These are phyloP conservation scores for Cabera pusaria DNA, from an alignment of 2,888 invertebrate species.

Conservation along the genomic window DNA sequence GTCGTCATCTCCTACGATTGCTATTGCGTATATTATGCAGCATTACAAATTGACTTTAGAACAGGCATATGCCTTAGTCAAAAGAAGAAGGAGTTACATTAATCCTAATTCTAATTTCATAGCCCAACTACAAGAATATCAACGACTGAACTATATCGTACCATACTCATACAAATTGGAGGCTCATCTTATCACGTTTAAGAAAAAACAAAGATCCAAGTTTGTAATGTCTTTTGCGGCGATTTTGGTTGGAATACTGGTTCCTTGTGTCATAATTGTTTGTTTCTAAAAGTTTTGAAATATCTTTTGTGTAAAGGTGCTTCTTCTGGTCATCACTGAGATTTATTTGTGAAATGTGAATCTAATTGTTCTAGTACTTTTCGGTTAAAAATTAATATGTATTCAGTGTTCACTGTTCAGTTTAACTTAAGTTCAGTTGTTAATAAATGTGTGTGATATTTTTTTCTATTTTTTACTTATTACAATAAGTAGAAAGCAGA, in stretches of 20 bases:
- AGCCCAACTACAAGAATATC: conserved; percentile 91
- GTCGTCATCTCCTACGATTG: conserved; percentile 96
- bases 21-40: conserved; percentile 97
- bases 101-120: conserved; percentile 98
- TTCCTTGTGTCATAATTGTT: conserved; percentile 66
- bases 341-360: conserved; percentile 47
- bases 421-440: too few relatives aligned
- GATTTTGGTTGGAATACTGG: conserved; percentile 57
- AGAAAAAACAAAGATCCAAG: conserved; percentile 68
- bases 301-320: too few relatives aligned
- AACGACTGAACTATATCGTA: conserved; percentile 62
- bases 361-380: conserved; percentile 14
- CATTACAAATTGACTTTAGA: conserved; percentile 91
- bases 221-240: conserved; percentile 67
- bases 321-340: too few relatives aligned
- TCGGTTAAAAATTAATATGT: conserved; percentile 18
- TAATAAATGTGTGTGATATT: too few relatives aligned
- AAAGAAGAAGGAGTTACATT: conserved; percentile 93
- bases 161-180: conserved; percentile 60
- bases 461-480: too few relatives aligned
- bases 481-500: too few relatives aligned
- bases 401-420: too few relatives aligned
- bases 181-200: conserved; percentile 66
- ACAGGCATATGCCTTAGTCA: conserved; percentile 94
- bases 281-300: too few relatives aligned